Percentiles rank a stretch among this genome's conserved stretches.
These are phyloP conservation scores for Crocodylus rhombifer DNA, from an alignment of 2,797 vertebrate genomes.

Conservation along the genomic window DNA sequence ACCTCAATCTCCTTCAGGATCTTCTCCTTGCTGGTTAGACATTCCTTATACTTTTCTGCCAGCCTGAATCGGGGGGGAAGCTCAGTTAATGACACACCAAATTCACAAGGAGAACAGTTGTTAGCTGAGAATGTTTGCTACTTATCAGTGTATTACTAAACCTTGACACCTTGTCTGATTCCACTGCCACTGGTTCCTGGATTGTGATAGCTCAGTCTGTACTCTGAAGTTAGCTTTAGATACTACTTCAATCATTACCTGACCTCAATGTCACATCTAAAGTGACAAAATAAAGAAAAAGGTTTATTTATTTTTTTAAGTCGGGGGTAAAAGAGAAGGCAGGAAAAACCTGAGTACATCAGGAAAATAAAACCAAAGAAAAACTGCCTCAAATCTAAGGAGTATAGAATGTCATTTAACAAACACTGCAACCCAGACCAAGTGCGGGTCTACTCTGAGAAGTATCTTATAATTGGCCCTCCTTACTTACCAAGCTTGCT, in stretches of 20 bases:
- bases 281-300: neutral
- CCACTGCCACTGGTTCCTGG: neutral
- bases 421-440: neutral
- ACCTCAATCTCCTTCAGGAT: conserved; percentile 97
- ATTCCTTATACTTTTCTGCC: conserved; percentile 95
- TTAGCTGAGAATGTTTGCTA: neutral
- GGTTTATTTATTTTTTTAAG: neutral
- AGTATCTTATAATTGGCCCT: neutral
- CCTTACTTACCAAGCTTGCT: neutral
- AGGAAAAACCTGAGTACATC: rapidly evolving
- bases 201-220: neutral
- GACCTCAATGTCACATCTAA: neutral
- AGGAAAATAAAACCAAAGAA: neutral
- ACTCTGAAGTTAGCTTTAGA: neutral
- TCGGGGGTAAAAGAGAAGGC: neutral
- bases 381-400: neutral
- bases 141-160: neutral
- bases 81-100: rapidly evolving
- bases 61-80: conserved; percentile 79
- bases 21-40: conserved; percentile 92
- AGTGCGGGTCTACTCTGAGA: rapidly evolving
- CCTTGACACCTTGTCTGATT: neutral
- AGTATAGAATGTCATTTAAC: neutral
- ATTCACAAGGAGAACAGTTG: neutral
- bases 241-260: neutral